A percentile compares a stretch with the other conserved stretches of the same genome.
phyloP scores from a whole-genome alignment of 1,140 invertebrate genomes.

The Leptestheria dahalacensis region DNA sequence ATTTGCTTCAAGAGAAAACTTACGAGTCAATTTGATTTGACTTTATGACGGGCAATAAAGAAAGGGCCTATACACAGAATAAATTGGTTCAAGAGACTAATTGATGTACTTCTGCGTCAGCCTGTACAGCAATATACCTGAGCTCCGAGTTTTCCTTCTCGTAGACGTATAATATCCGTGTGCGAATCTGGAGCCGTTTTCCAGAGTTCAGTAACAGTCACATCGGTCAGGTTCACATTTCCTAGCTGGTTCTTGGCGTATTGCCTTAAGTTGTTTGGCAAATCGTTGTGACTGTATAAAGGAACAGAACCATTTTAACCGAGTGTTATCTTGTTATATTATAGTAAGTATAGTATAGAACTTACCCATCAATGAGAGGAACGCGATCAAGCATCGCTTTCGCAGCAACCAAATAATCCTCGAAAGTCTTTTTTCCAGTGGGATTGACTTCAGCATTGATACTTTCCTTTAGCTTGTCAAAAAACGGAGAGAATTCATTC shows the following conservation, averaged over 20 bases:
- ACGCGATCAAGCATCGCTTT: slow-evolving; percentile 7
- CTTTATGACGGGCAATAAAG: no score
- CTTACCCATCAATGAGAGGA: slow-evolving; percentile 13
- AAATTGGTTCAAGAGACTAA: no score
- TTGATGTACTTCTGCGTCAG: not conserved
- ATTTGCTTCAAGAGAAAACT: no score
- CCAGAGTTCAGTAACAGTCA: slow-evolving; percentile 60
- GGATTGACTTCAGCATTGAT: not conserved
- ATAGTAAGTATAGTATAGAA: not conserved
- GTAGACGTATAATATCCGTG: slow-evolving; percentile 70
- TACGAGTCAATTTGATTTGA: no score
- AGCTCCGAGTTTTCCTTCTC: slow-evolving; percentile 61
- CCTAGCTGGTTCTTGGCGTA: slow-evolving; percentile 67
- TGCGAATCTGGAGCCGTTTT: slow-evolving; percentile 63
- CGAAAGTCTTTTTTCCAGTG: not conserved
- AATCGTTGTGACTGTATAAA: slow-evolving; percentile 59
- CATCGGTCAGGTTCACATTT: slow-evolving; percentile 59
- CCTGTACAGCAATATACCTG: slow-evolving; percentile 41
- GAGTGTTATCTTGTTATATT: not conserved
- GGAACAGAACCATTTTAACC: no score
- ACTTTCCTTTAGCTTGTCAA: not conserved
- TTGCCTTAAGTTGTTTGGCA: slow-evolving; percentile 68
- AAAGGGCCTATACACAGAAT: no score
- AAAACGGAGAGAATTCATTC: not conserved
- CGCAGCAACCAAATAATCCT: not conserved